Percentiles rank a stretch among this genome's conserved stretches.
These are phyloP conservation scores for Dusona sp. DNA, from an alignment of 2,888 invertebrate genomes.

Conservation along the genomic window DNA sequence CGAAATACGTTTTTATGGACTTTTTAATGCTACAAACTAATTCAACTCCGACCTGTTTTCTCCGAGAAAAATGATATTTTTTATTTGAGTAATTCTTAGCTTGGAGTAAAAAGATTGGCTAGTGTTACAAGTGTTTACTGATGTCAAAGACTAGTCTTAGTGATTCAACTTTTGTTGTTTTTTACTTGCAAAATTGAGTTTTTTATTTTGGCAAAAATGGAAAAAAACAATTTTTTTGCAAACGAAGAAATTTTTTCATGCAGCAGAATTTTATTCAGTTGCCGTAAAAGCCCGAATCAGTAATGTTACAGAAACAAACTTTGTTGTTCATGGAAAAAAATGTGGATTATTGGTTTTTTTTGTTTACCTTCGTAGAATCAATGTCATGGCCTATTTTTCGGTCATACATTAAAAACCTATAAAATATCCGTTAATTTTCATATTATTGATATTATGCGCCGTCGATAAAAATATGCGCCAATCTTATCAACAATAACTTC, in stretches of 20 bases:
- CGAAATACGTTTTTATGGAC: neutral
- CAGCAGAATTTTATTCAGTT: neutral
- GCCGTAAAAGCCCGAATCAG: no score
- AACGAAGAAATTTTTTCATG: no score
- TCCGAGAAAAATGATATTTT: neutral
- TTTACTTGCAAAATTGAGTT: neutral
- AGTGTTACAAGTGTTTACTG: neutral
- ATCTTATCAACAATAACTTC: conserved; percentile 34
- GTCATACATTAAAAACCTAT: neutral
- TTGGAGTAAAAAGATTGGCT: neutral
- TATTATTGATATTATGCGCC: neutral
- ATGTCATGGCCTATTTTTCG: neutral
- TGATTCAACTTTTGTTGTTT: neutral
- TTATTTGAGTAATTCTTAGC: neutral
- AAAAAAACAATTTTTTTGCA: neutral
- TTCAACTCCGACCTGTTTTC: no score
- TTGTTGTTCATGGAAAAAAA: neutral
- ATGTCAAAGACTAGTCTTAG: neutral
- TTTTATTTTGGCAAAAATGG: neutral
- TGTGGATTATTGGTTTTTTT: neutral
- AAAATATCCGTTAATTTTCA: neutral
- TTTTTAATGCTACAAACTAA: neutral
- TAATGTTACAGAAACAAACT: no score
- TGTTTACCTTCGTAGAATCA: neutral
- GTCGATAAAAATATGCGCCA: neutral